A percentile compares a stretch with the other conserved stretches of the same genome.
These are phyloP conservation scores for Nomada ruficornis DNA, from an alignment of 2,888 invertebrate genomes.

Conservation along the genomic window DNA sequence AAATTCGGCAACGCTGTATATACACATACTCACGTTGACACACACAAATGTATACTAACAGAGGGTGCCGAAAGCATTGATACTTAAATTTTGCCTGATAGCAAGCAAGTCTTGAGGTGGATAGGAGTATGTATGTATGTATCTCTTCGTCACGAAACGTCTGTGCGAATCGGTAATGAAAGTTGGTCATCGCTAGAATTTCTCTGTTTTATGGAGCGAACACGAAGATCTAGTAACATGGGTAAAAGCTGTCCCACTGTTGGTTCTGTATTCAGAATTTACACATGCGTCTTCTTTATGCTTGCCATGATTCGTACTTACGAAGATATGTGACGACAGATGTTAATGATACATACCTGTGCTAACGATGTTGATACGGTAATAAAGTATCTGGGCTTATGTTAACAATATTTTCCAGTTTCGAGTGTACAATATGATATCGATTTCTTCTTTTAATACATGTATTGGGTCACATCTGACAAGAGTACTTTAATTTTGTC, in stretches of 20 bases:
- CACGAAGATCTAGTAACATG: constrained; percentile 46
- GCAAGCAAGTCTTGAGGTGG: neutral
- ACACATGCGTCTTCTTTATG: neutral
- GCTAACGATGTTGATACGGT: too few relatives aligned
- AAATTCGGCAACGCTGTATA: constrained; percentile 65
- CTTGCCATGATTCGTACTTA: too few relatives aligned
- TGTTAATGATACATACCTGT: too few relatives aligned
- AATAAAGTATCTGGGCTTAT: too few relatives aligned
- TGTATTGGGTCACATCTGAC: too few relatives aligned
- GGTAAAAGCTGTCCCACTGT: constrained; percentile 43
- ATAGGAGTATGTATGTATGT: constrained; percentile 25
- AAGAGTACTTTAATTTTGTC: too few relatives aligned
- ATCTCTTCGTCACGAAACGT: constrained; percentile 24
- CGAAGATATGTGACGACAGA: too few relatives aligned
- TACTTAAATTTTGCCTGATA: constrained; percentile 22
- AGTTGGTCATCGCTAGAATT: constrained; percentile 62
- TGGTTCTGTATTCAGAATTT: constrained; percentile 34
- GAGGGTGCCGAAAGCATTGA: constrained; percentile 19
- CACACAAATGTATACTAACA: neutral
- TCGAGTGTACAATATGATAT: too few relatives aligned
- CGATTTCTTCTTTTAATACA: too few relatives aligned
- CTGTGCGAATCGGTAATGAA: constrained; percentile 42
- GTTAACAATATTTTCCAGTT: too few relatives aligned
- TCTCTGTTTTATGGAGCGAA: constrained; percentile 59
- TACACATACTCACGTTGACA: neutral